phyloP scores from a whole-genome alignment of 1,140 invertebrate species.

The Tribolium madens region DNA sequence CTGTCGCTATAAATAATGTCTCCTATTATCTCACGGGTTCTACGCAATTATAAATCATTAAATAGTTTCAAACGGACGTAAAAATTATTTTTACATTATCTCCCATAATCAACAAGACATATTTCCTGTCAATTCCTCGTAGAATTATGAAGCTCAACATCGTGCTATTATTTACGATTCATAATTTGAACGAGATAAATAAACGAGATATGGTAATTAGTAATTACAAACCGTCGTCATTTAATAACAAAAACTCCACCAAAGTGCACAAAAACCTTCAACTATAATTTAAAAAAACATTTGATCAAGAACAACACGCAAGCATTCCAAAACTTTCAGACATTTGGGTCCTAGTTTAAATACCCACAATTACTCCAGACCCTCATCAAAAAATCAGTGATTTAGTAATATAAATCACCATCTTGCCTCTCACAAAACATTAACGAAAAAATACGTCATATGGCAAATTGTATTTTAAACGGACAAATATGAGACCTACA shows the following conservation, averaged over 20 bases:
- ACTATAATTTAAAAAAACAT: conserved; percentile 27
- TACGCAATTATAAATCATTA: conserved; percentile 44
- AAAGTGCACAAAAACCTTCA: conserved; percentile 15
- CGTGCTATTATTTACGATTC: conserved; percentile 38
- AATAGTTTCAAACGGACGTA: conserved; percentile 31
- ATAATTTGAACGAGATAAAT: conserved; percentile 39
- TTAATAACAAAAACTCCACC: conserved; percentile 9
- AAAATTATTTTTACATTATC: conserved; percentile 40
- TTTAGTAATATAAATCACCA: conserved; percentile 13
- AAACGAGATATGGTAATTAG: conserved; percentile 37
- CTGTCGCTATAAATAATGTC: conserved; percentile 5
- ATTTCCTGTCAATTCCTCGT: conserved; percentile 42
- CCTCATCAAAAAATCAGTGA: conserved; percentile 11
- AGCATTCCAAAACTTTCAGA: no score
- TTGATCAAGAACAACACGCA: conserved; percentile 21
- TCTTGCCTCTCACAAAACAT: background rate
- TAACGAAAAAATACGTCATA: conserved; percentile 6
- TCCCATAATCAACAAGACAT: conserved; percentile 39
- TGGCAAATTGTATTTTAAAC: conserved; percentile 33
- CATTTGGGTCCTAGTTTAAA: background rate
- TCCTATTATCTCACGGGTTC: conserved; percentile 17
- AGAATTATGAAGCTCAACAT: conserved; percentile 39
- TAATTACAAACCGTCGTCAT: conserved; percentile 16
- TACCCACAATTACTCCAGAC: conserved; percentile 3
- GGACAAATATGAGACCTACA: conserved; percentile 3